Base-by-base conservation (phyloP, 2,113 vertebrate species). In the Hemicordylus capensis region DNA sequence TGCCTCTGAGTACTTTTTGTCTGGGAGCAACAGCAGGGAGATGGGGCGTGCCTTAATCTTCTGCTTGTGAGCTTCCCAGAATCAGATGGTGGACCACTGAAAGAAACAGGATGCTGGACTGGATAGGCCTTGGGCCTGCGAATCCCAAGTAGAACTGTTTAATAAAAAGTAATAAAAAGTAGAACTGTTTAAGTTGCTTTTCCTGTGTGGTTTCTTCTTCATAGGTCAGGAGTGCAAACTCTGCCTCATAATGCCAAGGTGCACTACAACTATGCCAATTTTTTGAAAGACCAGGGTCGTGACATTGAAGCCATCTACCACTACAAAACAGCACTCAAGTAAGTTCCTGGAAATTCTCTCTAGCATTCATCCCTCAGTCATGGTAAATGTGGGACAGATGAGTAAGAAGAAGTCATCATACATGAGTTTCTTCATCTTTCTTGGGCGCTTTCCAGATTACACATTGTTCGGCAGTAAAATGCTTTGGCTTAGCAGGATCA, bases 191-290 rank as follows among this genome's bases (percentile, higher is more conserved):
- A 90, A 1, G 0, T 8, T 46, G 3, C 39, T 1, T 0, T 87
- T 83, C 42, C 46, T 73, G 58, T 87, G 93, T 87, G 80, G 15
- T 89, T 88, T 69, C 58, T 61, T 75, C 69, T 87, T 66, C 6
- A 26, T 93, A 99, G 99, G 93, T 99, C 99, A 88, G 99, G 99
- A 75, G 98, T 99, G 93, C 96, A 98, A 94, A 99, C 98, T 74
- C 94, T 99, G 90, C 98, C 99, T 85, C 98, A 99, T 94, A 99
- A 99, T 0, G 99, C 99, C 94, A 99, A 99, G 96, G 98, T 99
- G 70, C 99, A 99, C 93, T 99, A 99, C 96, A 99, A 99, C 97
- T 99, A 98, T 0, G 99, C 98, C 93, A 99, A 99, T 93, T 99
- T 98, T 90, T 96, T 99, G 93, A 99, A 99, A 88, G 99, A 99